Evolutionary conservation across 2,888 invertebrate species (phyloP).

Genomic region (Pyrochroa serraticornis): DNA sequence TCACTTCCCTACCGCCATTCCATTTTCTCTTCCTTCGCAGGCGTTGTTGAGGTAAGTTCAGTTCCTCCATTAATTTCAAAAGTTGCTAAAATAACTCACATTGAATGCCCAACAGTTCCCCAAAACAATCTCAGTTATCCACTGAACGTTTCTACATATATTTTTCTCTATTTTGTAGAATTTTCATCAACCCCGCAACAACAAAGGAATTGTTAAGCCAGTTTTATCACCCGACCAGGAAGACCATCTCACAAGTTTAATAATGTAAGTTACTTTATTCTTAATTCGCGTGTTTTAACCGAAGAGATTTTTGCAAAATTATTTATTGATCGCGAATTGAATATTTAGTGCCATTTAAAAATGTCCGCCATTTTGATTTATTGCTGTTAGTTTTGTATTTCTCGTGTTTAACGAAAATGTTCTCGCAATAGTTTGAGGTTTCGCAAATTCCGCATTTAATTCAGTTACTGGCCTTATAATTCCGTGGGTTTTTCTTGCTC

Average conservation of each 20-base stretch:
- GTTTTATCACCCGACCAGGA: neutral
- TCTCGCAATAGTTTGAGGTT: too few species aligned
- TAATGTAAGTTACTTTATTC: neutral
- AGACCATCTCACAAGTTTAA: neutral
- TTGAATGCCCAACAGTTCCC: neutral
- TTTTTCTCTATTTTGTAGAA: neutral
- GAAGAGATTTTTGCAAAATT: too few species aligned
- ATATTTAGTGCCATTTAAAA: neutral
- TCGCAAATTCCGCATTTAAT: too few species aligned
- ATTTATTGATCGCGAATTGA: too few species aligned
- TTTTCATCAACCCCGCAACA: slow-evolving; percentile 8
- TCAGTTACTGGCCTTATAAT: too few species aligned
- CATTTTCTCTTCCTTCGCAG: slow-evolving; percentile 3
- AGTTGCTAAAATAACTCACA: neutral
- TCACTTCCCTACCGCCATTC: neutral
- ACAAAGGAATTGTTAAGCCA: slow-evolving; percentile 1
- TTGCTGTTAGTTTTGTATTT: neutral
- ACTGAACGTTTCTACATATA: neutral
- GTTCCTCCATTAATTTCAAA: neutral
- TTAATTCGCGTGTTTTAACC: neutral
- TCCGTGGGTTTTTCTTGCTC: neutral
- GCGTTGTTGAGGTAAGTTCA: slow-evolving; percentile 23
- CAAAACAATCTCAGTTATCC: neutral
- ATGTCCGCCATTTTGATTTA: neutral
- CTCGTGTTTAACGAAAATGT: too few species aligned